Evolutionary conservation across 2,797 vertebrate species (phyloP).

Genomic region (Gallinago solitaria): DNA sequence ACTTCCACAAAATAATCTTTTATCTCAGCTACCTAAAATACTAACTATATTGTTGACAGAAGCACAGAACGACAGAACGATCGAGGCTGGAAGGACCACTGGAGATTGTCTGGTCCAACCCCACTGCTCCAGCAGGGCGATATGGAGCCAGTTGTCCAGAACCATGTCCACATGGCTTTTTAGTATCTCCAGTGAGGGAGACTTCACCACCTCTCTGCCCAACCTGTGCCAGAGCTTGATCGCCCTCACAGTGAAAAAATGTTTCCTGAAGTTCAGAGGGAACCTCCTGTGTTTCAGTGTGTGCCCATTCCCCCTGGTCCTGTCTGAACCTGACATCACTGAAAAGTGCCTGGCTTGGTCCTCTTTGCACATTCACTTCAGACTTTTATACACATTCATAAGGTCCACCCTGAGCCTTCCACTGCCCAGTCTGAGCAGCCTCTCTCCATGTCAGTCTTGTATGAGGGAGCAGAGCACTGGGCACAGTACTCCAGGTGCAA

Average conservation of each 20-base stretch:
- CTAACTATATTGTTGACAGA: background rate
- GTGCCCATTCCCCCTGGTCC: fast-evolving
- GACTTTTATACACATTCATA: background rate
- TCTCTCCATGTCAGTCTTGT: background rate
- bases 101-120: background rate
- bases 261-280: background rate
- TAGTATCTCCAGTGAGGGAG: background rate
- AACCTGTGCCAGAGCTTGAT: fast-evolving
- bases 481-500: background rate
- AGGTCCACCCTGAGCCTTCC: background rate
- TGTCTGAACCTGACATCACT: background rate
- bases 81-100: background rate
- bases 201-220: fast-evolving
- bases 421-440: background rate
- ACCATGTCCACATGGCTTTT: fast-evolving
- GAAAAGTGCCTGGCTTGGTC: background rate
- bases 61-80: background rate
- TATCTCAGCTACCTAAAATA: background rate
- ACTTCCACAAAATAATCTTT: background rate
- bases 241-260: background rate
- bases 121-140: background rate
- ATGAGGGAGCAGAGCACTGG: background rate
- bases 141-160: background rate
- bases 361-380: background rate
- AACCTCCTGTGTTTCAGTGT: background rate